These are phyloP conservation scores for Temnothorax nylanderi DNA, from an alignment of 1,140 invertebrate species.

Conservation along the genomic window DNA sequence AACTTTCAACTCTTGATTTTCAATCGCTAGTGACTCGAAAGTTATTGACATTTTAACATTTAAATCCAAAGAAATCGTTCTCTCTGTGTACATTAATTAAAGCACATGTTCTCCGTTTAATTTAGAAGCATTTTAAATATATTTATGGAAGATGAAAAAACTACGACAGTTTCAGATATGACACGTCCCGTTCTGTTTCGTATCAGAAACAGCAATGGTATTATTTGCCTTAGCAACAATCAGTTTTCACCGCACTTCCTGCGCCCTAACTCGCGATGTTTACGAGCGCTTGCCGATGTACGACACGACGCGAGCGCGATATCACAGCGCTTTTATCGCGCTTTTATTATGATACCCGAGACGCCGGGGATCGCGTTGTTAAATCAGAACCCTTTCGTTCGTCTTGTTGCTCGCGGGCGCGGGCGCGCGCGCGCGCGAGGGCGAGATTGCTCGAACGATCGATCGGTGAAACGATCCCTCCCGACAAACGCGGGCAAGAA, in stretches of 20 bases:
- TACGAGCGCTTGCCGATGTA: slow-evolving; percentile 35
- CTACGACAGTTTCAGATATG: background rate
- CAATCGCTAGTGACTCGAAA: background rate
- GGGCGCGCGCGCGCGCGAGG: slow-evolving; percentile 26
- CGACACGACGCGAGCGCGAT: slow-evolving; percentile 44
- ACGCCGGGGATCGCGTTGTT: slow-evolving; percentile 46
- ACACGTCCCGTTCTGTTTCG: background rate
- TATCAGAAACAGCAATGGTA: background rate
- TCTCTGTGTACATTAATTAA: background rate
- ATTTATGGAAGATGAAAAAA: background rate
- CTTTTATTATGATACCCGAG: slow-evolving; percentile 58
- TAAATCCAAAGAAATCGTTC: background rate
- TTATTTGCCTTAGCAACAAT: slow-evolving; percentile 25
- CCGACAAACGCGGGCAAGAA: slow-evolving; percentile 27
- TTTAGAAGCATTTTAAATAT: background rate
- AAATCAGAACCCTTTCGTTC: slow-evolving; percentile 43
- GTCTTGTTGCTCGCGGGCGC: background rate
- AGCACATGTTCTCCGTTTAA: background rate
- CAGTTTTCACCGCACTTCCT: slow-evolving; percentile 26
- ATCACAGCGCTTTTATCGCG: slow-evolving; percentile 48
- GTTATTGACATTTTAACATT: background rate
- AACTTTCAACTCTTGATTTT: background rate
- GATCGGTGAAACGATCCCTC: slow-evolving; percentile 45
- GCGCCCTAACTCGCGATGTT: slow-evolving; percentile 29
- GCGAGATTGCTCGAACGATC: slow-evolving; percentile 33